A percentile compares a stretch with the other conserved stretches of the same genome.
Conservation (phyloP, 2,797 vertebrate species). For the Pangasius mekongensis region DNA sequence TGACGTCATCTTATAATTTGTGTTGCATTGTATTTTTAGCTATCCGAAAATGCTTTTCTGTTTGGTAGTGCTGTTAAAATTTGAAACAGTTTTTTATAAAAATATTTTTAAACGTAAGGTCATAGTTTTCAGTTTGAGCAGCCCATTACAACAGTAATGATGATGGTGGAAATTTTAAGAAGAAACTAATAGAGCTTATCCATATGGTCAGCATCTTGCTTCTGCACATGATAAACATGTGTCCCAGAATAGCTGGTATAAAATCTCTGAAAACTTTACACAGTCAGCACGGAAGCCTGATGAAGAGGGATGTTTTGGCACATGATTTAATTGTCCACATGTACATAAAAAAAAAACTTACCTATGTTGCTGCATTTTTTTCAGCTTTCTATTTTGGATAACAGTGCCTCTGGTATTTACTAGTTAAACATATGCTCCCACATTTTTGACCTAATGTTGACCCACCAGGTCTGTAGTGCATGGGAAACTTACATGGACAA, state of each 20-base stretch:
- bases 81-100: background rate
- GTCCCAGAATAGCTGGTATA: background rate
- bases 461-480: background rate
- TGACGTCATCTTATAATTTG: background rate
- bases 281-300: background rate
- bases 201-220: background rate
- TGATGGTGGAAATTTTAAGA: background rate
- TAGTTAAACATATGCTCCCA: background rate
- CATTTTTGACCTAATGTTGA: background rate
- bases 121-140: background rate
- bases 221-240: background rate
- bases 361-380: background rate
- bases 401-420: background rate
- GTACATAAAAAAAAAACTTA: background rate
- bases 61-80: background rate
- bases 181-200: background rate
- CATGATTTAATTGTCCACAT: background rate
- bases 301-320: background rate
- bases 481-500: background rate
- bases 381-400: background rate
- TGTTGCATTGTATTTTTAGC: too few species aligned
- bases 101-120: background rate
- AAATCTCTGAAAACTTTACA: background rate
- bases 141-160: background rate
- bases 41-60: background rate